phyloP scores from a whole-genome alignment of 37 sponge, comb jelly and placozoan genomes.

The Lycopodina hypogea region DNA sequence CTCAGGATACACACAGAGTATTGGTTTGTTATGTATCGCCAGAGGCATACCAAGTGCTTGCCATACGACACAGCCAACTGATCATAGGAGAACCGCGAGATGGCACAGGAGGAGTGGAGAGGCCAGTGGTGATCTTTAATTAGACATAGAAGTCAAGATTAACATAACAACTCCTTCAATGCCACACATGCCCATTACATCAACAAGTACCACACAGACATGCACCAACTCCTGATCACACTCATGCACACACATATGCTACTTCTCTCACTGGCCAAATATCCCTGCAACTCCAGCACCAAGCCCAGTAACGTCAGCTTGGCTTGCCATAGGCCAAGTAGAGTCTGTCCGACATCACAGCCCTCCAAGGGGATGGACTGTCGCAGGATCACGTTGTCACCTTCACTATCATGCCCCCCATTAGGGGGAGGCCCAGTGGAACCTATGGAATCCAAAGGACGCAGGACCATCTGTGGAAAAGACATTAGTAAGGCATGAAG shows the following conservation, averaged over 20 bases:
- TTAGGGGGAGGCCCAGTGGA: background rate
- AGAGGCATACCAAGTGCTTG: conserved; percentile 14
- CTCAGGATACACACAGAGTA: too few relatives aligned
- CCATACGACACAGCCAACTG: conserved; percentile 15
- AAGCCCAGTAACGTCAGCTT: conserved; percentile 14
- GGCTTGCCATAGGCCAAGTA: conserved; percentile 35
- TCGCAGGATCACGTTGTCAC: background rate
- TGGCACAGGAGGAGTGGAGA: background rate
- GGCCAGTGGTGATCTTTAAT: conserved; percentile 18
- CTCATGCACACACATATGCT: too few relatives aligned
- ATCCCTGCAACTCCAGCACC: conserved; percentile 39
- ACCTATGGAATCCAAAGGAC: background rate
- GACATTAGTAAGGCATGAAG: background rate
- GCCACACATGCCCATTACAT: too few relatives aligned
- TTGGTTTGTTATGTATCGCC: too few relatives aligned
- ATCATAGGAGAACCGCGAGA: conserved; percentile 26
- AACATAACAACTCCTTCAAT: too few relatives aligned
- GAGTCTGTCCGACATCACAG: conserved; percentile 18
- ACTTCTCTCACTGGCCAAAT: conserved; percentile 15
- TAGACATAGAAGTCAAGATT: background rate
- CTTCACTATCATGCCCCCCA: background rate
- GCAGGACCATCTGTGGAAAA: conserved; percentile 5
- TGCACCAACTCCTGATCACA: too few relatives aligned
- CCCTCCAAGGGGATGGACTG: background rate
- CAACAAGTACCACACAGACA: too few relatives aligned